These are phyloP conservation scores for Dromius quadrimaculatus DNA, from an alignment of 2,888 invertebrate genomes.

Conservation along the genomic window DNA sequence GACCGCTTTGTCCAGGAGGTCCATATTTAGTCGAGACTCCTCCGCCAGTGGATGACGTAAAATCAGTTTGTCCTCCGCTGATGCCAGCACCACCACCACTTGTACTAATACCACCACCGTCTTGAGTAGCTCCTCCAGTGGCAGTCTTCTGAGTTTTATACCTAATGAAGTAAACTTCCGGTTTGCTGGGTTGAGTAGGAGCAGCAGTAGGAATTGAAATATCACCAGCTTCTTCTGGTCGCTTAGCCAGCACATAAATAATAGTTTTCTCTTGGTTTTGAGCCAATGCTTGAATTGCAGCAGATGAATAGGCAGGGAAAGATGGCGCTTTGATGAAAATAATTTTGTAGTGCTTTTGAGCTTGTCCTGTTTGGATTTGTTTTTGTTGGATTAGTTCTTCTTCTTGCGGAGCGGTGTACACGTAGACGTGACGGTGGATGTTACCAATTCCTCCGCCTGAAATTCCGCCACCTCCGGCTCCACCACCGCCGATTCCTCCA, in stretches of 20 bases:
- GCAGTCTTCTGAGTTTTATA: constrained; percentile 77
- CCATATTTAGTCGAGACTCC: constrained; percentile 49
- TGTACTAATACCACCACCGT: constrained; percentile 39
- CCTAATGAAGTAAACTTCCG: constrained; percentile 90
- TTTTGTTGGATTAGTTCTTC: constrained; percentile 60
- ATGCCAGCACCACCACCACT: constrained; percentile 8
- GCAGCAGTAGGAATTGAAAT: constrained; percentile 80
- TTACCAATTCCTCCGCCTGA: not conserved
- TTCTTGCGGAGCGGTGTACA: constrained; percentile 63
- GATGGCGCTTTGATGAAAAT: constrained; percentile 67
- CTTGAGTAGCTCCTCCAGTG: constrained; percentile 50
- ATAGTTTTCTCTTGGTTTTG: constrained; percentile 62
- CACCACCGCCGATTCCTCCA: not conserved
- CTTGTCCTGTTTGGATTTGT: constrained; percentile 59
- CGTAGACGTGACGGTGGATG: constrained; percentile 60
- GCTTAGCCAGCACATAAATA: constrained; percentile 64
- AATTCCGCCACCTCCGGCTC: not conserved
- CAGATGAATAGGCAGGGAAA: constrained; percentile 57
- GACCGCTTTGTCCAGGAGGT: constrained; percentile 57
- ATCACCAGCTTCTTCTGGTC: constrained; percentile 83
- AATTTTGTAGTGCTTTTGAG: constrained; percentile 65
- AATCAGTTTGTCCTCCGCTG: constrained; percentile 23
- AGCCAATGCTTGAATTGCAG: constrained; percentile 59
- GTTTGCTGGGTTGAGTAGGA: constrained; percentile 85
- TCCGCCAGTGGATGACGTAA: constrained; percentile 1